These are phyloP conservation scores for Vireo griseus DNA, from an alignment of 2,797 vertebrate species.

Conservation along the genomic window DNA sequence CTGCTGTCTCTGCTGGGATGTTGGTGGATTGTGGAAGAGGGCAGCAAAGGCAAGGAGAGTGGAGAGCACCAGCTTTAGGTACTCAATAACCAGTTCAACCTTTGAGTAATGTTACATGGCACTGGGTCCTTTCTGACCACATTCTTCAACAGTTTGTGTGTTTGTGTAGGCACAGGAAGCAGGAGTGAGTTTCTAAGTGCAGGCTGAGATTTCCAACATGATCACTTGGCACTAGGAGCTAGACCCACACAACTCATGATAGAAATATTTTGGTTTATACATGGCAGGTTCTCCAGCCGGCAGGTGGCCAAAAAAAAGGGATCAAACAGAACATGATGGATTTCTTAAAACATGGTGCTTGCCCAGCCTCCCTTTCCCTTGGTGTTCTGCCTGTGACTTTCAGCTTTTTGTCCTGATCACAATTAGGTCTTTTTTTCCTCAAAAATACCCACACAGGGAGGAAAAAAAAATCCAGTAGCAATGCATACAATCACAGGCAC, in stretches of 20 bases:
- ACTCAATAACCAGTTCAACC: not conserved
- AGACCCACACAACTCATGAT: not conserved
- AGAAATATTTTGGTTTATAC: not conserved
- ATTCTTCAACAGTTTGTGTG: not conserved
- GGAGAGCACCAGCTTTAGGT: not conserved
- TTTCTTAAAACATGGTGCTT: not conserved
- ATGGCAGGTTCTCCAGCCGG: not conserved
- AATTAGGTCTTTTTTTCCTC: accelerated
- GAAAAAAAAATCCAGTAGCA: not conserved
- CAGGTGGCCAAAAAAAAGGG: not conserved
- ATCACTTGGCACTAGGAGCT: not conserved
- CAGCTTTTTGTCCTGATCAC: not conserved
- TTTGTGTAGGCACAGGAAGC: not conserved
- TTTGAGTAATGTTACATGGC: not conserved
- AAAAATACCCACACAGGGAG: not conserved
- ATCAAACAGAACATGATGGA: not conserved
- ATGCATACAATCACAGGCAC: not conserved
- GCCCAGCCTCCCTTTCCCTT: not conserved
- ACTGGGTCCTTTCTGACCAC: not conserved
- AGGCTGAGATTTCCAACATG: not conserved
- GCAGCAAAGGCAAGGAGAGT: not conserved
- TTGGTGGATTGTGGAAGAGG: not conserved
- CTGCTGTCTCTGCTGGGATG: not conserved
- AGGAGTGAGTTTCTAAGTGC: not conserved
- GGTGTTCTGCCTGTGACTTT: not conserved